These are phyloP conservation scores for Calephelis nemesis DNA, from an alignment of 1,140 invertebrate species.

Conservation along the genomic window DNA sequence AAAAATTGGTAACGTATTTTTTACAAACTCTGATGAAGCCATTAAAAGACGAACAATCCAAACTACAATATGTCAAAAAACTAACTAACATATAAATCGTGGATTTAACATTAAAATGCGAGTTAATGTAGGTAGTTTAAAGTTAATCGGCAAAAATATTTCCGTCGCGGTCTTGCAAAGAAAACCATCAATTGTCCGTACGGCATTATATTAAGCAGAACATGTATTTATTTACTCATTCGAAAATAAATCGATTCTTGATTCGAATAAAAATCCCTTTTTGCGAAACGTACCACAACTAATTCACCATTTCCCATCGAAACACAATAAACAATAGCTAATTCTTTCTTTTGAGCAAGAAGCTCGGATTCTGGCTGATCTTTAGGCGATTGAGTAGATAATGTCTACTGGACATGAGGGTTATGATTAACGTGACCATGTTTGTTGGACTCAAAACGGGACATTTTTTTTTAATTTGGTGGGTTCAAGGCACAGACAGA, in stretches of 20 bases:
- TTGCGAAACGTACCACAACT: conserved; percentile 40
- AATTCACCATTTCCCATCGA: conserved; percentile 46
- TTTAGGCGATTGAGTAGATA: conserved; percentile 44
- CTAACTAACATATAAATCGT: conserved; percentile 23
- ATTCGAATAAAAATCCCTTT: conserved; percentile 55
- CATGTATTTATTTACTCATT: conserved; percentile 40
- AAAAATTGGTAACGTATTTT: no score
- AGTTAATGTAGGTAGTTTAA: conserved; percentile 1
- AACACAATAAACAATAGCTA: conserved; percentile 70
- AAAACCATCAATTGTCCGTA: conserved; percentile 34
- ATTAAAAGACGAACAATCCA: conserved; percentile 11
- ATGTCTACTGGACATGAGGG: conserved; percentile 45
- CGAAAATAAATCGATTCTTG: conserved; percentile 49
- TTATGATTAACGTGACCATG: conserved; percentile 68
- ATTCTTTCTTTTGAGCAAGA: conserved; percentile 52
- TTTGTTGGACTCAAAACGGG: no score
- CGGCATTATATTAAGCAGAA: conserved; percentile 33
- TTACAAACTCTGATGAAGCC: conserved; percentile 11
- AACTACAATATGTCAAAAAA: conserved; percentile 20
- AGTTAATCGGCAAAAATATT: conserved; percentile 26
- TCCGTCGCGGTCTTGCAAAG: conserved; percentile 26
- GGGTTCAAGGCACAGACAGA: conserved; percentile 18
- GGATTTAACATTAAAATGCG: conserved; percentile 23
- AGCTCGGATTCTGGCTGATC: conserved; percentile 17
- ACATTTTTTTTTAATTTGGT: no score